Evolutionary conservation across 1,140 invertebrate genomes (phyloP).

Genomic region (Caenorhabditis remanei): DNA sequence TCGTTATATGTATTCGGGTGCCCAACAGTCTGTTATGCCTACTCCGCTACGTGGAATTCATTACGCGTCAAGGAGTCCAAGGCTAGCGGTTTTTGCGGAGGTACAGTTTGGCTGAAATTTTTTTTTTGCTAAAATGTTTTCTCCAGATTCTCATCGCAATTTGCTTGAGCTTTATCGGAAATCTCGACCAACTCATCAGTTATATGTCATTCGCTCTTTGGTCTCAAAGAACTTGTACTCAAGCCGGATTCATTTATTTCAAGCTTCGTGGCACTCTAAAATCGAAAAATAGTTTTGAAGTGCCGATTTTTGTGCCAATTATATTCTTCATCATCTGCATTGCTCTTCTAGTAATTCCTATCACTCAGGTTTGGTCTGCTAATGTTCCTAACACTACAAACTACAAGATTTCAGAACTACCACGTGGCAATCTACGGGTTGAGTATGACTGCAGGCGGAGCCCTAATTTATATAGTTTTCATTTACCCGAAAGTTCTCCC

Average conservation of each 20-base stretch:
- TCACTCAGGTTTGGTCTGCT: conserved; percentile 24
- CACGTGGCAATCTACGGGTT: conserved; percentile 66
- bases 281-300: conserved; percentile 44
- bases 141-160: conserved; percentile 68
- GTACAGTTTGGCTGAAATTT: conserved; percentile 43
- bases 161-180: conserved; percentile 71
- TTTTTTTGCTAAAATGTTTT: conserved; percentile 3
- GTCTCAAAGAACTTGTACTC: conserved; percentile 64
- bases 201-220: conserved; percentile 72
- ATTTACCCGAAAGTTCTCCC: conserved; percentile 62
- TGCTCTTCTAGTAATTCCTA: conserved; percentile 63
- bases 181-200: conserved; percentile 73
- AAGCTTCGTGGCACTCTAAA: conserved; percentile 38
- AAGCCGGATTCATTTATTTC: conserved; percentile 64
- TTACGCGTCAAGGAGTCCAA: conserved; percentile 64
- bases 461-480: conserved; percentile 65
- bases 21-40: conserved; percentile 68
- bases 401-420: conserved; percentile 62
- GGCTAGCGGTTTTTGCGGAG: conserved; percentile 71
- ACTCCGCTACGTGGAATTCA: conserved; percentile 67
- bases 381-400: background rate
- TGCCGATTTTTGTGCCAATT: conserved; percentile 62
- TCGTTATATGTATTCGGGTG: conserved; percentile 72
- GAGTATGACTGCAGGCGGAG: conserved; percentile 46
- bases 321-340: conserved; percentile 62